Base-by-base conservation (phyloP, 1,140 invertebrate genomes). In the Phymastichus coffea region DNA sequence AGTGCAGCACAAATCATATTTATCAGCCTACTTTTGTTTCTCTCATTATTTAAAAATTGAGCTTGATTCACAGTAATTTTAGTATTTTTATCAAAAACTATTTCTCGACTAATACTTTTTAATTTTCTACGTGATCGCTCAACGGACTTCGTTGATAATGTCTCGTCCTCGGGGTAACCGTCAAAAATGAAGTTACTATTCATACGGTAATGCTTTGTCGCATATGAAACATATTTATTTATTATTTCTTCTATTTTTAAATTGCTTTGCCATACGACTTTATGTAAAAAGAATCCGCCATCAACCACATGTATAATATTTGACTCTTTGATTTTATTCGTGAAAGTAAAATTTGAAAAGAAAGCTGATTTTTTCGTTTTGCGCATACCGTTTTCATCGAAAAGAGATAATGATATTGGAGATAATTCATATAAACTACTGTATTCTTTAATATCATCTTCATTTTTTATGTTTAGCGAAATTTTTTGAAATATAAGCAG, bases 401-500 rank as follows among this genome's bases (percentile, higher is more conserved):
- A 70, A 17, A 70, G 43, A 19, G 69, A 53, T 38, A 65, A 15
- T 10, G 69, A 63, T 37, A 51, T 59, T 10, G 64, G 66, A 37
- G 64, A 28, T 12, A 71, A 37, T 57, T 71, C 66, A 55, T 63
- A 66, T 7, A 8, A 52, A n/a, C 41, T n/a, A n/a, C n/a, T n/a
- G n/a, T n/a, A n/a, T n/a, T n/a, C n/a, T n/a, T n/a, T n/a, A n/a
- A n/a, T n/a, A n/a, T n/a, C n/a, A n/a, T n/a, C n/a, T n/a, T n/a
- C n/a, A n/a, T n/a, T n/a, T n/a, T n/a, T n/a, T n/a, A n/a, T n/a
- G n/a, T n/a, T n/a, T n/a, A n/a, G n/a, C n/a, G n/a, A n/a, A n/a
- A n/a, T n/a, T n/a, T n/a, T n/a, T 38, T 6, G 63, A 49, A 69
- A 70, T 15, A 70, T 33, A n/a, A 70, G 17, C 14, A 66, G 43